Base-by-base conservation (phyloP, 1,140 invertebrate species). In the Trialeurodes vaporariorum region DNA sequence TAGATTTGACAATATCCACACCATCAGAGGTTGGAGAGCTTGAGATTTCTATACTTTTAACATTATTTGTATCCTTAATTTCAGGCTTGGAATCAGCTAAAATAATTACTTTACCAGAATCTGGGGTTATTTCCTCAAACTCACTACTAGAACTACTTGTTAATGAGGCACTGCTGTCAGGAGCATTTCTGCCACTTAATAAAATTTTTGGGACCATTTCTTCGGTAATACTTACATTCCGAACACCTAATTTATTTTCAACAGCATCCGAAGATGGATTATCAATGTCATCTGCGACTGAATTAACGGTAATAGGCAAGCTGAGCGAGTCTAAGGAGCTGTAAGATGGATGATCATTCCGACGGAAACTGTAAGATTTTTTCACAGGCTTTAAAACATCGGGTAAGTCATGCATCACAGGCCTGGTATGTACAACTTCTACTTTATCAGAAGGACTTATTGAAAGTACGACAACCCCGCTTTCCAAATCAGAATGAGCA, bases 341-440 rank as follows among this genome's bases (percentile, higher is more conserved):
- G 24, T n/a, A 61, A 13, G n/a, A n/a, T 21, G 21, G 2, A 23
- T 21, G 17, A 65, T 65, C 27, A 23, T 13, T 24, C 1, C 13
- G 26, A 2, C 17, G 12, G 27, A 40, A 65, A 58, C 64, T 65
- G n/a, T 21, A 65, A 23, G 64, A 23, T 34, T 64, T 34, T 12
- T 65, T 27, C 21, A 65, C 64, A 5, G 64, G 64, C 22, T 9
- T 2, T 22, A 65, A 49, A n/a, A 40, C 64, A 22, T 49, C 27
- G 12, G 64, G 34, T 49, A 49, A 49, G 34, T 49, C 34, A 5
- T 49, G 34, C n/a, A n/a, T n/a, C 5, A 49, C 17, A 49, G 34
- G 34, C 17, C 17, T 49, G 5, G 34, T 49, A 49, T 49, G 34
- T 17, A 49, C 34, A 49, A 49, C 34, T 17, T 49, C 34, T 5